Base-by-base conservation (phyloP, 2,888 invertebrate genomes). In the Meteorus cinctellus region DNA sequence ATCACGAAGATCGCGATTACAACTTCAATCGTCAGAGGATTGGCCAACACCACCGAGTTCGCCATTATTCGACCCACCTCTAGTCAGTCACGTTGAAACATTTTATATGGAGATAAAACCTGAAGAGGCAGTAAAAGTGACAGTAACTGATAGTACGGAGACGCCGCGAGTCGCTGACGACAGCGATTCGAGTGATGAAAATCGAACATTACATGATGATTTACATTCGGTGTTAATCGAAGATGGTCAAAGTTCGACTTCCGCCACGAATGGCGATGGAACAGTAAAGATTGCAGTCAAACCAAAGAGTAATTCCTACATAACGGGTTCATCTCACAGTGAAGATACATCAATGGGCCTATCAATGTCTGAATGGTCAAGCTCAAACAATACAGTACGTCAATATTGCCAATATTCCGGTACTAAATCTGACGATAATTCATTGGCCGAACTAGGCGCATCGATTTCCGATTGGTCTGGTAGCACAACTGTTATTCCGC, bases 351-450 rank as follows among this genome's bases (percentile, higher is more conserved):
- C 96, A 0, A 94, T 96, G 87, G 96, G 96, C 24, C 90, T 96
- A 41, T 96, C 96, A 84, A 94, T 96, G 84, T 96, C 96, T 2
- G 96, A 96, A 85, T 96, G 96, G 96, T 96, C 96, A 0, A 96
- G 96, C 51, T 96, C 96, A 71, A 96, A 96, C 0, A 96, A 95
- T 81, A 96, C 96, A 0, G 96, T 96, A 0, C 93, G 94, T 0
- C 94, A 96, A 86, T 96, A 88, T 74, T 89, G 89, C 34, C 89
- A 89, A 60, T 89, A 94, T 82, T 94, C 94, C 2, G 94, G 94
- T 4, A 94, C 94, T 0, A 95, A 95, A 86, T 95, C 95, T 81
- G 96, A 96, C 83, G 96, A 96, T 84, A 96, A 96, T 70, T 93
- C 93, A 0, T 88, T 94, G 67, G 93, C 93, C 0, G 94, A 94